Evolutionary conservation across 2,888 invertebrate species (phyloP), one percentile per base, ranked within the genome.

Genomic region (Bombylius major): DNA sequence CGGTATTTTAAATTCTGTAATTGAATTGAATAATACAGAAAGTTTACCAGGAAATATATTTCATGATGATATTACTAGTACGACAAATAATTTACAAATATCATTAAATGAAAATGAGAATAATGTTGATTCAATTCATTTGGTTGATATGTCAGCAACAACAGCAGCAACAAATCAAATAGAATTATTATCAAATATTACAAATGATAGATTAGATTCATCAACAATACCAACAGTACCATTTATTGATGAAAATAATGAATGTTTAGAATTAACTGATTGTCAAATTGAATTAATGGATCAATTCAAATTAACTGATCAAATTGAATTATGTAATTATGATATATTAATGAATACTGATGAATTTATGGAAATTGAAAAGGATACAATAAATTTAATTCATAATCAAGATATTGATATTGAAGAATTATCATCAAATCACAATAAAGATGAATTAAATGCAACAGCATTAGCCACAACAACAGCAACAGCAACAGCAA

Each of bases 241-340:
- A 47, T 42, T 11, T 50, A 53, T 54, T 32, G 56, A 59, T 48
- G 58, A 60, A 8, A 60, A 62, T 23, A 63, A 64, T n/a, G 66
- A 65, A n/a, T 56, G 56, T 51, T 57, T 72, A 33, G 70, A 71
- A 54, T 54, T 72, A 5, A 67, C 67, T 8, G 72, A 72, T 54
- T 71, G 71, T 56, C 70, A 71, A 57, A 72, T 72, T 51, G 72
- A 72, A 57, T 61, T 72, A 8, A 71, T 71, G 70, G 71, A 72
- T 62, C 68, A 72, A 56, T 70, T 69, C 55, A 69, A 71, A 50
- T 56, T 69, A 36, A 71, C 70, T 4, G 66, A 72, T 61, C 70
- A 71, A 60, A 68, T 71, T 36, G 72, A 72, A 58, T 58, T 72
- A 23, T 65, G 66, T 56, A 69, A 67, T 49, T 68, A 67, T 1